Conservation (phyloP, 2,113 vertebrate species). For the Passer montanus region DNA sequence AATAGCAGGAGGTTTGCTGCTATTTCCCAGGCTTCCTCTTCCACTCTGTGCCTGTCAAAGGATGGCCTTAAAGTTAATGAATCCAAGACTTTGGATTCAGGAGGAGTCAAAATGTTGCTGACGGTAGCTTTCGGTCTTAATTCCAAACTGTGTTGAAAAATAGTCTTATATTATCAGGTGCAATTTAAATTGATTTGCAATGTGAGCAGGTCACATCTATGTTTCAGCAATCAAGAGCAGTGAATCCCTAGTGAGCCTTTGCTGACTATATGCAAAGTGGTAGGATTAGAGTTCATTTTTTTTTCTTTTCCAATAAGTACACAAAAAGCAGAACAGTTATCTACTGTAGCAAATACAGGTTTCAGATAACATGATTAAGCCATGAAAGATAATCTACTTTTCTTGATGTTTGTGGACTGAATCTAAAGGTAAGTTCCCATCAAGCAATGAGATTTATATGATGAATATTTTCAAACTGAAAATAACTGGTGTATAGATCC, state of each 20-base stretch:
- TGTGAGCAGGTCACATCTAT: neutral
- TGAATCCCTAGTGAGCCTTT: neutral
- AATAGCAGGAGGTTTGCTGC: neutral
- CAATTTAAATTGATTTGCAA: neutral
- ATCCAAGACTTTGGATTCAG: neutral
- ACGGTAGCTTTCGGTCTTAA: slow-evolving; percentile 13
- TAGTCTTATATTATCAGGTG: neutral
- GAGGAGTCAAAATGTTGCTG: neutral
- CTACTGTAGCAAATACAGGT: neutral
- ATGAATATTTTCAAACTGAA: neutral
- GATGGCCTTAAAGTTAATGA: slow-evolving; percentile 35
- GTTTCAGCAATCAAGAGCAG: neutral
- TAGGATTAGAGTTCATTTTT: neutral
- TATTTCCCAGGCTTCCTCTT: neutral
- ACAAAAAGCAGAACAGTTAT: neutral
- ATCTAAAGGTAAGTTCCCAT: neutral
- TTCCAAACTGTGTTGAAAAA: slow-evolving; percentile 13
- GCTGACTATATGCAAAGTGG: neutral
- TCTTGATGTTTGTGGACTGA: neutral
- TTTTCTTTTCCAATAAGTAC: neutral
- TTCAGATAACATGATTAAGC: neutral
- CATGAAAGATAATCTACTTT: neutral
- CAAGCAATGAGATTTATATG: neutral
- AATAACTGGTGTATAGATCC: neutral
- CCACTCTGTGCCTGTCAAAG: neutral